These are phyloP conservation scores for Protodeltote pygarga DNA, from an alignment of 2,888 invertebrate species.

Conservation along the genomic window DNA sequence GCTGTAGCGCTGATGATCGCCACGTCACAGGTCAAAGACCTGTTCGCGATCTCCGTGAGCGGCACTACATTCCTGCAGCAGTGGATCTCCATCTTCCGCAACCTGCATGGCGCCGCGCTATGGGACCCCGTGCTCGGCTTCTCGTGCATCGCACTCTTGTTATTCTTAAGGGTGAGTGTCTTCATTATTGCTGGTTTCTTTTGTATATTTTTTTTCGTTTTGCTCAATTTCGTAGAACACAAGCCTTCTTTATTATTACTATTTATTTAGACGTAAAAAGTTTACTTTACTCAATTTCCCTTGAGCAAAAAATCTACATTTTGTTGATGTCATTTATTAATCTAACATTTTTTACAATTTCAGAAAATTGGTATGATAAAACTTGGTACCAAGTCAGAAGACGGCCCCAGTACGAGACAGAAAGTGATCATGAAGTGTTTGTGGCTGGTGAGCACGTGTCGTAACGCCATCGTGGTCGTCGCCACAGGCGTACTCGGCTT, in stretches of 20 bases:
- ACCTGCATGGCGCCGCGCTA: slow-evolving; percentile 88
- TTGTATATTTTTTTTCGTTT: too few relatives aligned
- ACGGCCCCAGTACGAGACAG: slow-evolving; percentile 85
- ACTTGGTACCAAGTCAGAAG: slow-evolving; percentile 86
- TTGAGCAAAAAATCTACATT: too few relatives aligned
- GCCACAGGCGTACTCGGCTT: slow-evolving; percentile 90
- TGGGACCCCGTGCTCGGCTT: slow-evolving; percentile 93
- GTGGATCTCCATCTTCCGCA: slow-evolving; percentile 90
- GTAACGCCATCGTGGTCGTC: slow-evolving; percentile 95
- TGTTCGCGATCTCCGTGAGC: slow-evolving; percentile 90
- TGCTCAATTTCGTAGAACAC: too few relatives aligned
- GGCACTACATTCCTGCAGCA: slow-evolving; percentile 93
- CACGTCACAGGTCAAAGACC: slow-evolving; percentile 95
- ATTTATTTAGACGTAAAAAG: too few relatives aligned
- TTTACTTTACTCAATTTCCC: too few relatives aligned
- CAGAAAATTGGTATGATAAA: slow-evolving; percentile 89
- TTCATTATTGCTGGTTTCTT: background rate
- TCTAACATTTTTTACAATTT: too few relatives aligned
- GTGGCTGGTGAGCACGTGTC: slow-evolving; percentile 93
- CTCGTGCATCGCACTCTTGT: slow-evolving; percentile 90
- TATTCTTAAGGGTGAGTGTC: slow-evolving; percentile 90
- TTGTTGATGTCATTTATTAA: too few relatives aligned
- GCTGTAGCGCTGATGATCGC: slow-evolving; percentile 96
- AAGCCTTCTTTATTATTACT: too few relatives aligned
- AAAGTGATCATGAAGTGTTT: slow-evolving; percentile 88